A percentile compares a stretch with the other conserved stretches of the same genome.
Evolutionary conservation across 2,888 invertebrate species (phyloP).

Genomic region (Digitonthophagus gazella): DNA sequence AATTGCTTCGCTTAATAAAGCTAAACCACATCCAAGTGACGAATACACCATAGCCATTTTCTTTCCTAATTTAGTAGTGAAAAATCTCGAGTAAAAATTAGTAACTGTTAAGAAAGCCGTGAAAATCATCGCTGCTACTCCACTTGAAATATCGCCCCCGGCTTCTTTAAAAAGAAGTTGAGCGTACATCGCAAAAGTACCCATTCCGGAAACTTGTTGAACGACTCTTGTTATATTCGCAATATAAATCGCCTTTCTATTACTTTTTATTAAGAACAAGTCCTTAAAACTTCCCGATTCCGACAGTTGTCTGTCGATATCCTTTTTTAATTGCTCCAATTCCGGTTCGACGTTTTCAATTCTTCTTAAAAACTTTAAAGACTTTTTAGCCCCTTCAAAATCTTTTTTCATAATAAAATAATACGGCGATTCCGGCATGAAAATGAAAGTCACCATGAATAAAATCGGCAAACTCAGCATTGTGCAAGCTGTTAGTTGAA

Average conservation of each 20-base stretch:
- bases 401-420: conserved; percentile 39
- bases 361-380: conserved; percentile 36
- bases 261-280: conserved; percentile 38
- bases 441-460: conserved; percentile 35
- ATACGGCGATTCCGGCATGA: conserved; percentile 60
- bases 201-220: conserved; percentile 41
- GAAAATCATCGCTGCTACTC: conserved; percentile 41
- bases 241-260: conserved; percentile 40
- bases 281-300: conserved; percentile 40
- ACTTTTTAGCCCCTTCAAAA: conserved; percentile 36
- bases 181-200: conserved; percentile 40
- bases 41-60: conserved; percentile 36
- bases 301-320: conserved; percentile 41
- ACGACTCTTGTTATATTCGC: conserved; percentile 35
- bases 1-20: conserved; percentile 33
- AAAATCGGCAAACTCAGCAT: conserved; percentile 25
- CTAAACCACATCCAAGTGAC: conserved; percentile 29
- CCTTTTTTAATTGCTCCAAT: conserved; percentile 35
- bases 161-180: conserved; percentile 44
- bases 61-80: conserved; percentile 36
- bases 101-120: conserved; percentile 29
- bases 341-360: conserved; percentile 38
- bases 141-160: conserved; percentile 40
- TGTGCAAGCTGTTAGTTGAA: conserved; percentile 27
- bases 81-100: conserved; percentile 26